Evolutionary conservation across 2,888 invertebrate species (phyloP), one percentile per base, ranked within the genome.

Genomic region (Digitonthophagus gazella): DNA sequence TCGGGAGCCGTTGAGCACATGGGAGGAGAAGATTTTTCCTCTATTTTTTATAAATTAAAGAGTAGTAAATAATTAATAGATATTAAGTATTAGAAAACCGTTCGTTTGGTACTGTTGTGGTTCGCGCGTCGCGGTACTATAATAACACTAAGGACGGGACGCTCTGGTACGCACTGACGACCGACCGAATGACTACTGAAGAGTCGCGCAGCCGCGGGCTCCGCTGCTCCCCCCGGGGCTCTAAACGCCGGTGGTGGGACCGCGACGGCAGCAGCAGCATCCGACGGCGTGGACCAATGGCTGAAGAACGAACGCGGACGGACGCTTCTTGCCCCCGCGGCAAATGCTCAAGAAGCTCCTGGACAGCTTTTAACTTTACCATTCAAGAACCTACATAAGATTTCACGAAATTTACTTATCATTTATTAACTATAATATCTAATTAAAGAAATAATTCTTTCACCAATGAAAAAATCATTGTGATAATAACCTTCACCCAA

Each of bases 101-200:
- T 20, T 58, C 15, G 14, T 18, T 58, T 58, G 58, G n/a, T 58
- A 58, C 15, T 58, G 58, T 58, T 15, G 15, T 58, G 18, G 58
- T 58, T 44, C 58, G 58, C 20, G n/a, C 20, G 58, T 58, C 58
- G 28, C 28, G 28, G 28, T 44, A 8, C 11, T 44, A 44, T 44
- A 44, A 44, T 44, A 44, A 44, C 28, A 44, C 28, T 44, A 44
- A 8, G 28, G 28, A 73, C 74, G 72, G 67, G 69, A 74, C 73
- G 72, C 74, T 70, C 72, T 72, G 73, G 73, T 68, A 74, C 76
- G 74, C 74, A 74, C 77, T 69, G 71, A 71, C 72, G 78, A 76
- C 75, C 80, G 80, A 78, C 78, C 81, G 80, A 75, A 73, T 77
- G 78, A 81, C 81, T 80, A 82, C 82, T 82, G 81, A 78, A 77